Evolutionary conservation across 2,797 vertebrate species (phyloP), one percentile per base, ranked within the genome.

Genomic region (Rhinatrema bivittatum): DNA sequence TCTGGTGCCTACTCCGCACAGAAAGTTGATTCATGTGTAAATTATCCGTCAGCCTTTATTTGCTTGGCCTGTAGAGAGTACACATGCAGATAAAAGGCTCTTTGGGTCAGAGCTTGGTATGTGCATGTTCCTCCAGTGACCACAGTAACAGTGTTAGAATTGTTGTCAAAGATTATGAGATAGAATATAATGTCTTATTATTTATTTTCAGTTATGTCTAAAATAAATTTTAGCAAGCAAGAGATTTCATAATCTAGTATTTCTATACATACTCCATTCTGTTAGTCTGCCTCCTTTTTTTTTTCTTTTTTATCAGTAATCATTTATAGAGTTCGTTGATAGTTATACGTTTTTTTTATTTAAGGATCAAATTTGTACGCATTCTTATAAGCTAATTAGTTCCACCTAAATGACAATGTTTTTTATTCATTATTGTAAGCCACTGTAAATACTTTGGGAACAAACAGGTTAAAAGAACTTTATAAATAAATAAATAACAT

Each of bases 1-100:
- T 79, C 74, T 70, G 57, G 65, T 76, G 76, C 69, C 74, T 51
- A 14, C 55, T 65, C 59, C 59, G 60, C 55, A 29, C 42, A 74
- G 72, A 65, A 78, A 57, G 65, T 60, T 72, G 73, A 86, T 87
- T 88, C 85, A 87, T 87, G 79, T 87, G 85, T 81, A 88, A 87
- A 88, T 88, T 62, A 71, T 65, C 47, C 4, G 48, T 74, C 81
- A 72, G 70, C 77, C 73, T 86, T 86, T 85, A 74, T 83, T 76
- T 81, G 66, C 60, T 53, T 15, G 26, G 78, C 81, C 84, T 63
- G 3, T 65, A 62, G 84, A 86, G 84, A 86, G 71, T 75, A 78
- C 78, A 78, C 65, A 68, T 3, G 16, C 62, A 73, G 84, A 87
- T 87, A 82, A 87, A 82, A 79, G 68, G 37, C 75, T 62, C 20